Conservation (phyloP, 2,113 vertebrate genomes). For the Montifringilla adamsi region DNA sequence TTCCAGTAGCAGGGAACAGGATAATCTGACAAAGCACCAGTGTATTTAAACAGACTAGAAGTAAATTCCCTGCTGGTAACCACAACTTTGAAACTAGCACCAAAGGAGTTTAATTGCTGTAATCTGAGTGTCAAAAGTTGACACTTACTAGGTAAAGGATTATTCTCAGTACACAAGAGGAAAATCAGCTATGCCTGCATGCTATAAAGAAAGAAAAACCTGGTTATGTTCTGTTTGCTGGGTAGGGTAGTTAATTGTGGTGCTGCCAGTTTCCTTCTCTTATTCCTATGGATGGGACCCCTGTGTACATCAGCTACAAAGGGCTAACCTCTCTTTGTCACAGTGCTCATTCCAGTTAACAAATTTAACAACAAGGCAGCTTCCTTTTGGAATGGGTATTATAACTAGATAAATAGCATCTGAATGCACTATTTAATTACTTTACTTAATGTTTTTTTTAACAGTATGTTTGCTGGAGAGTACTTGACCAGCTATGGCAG, state of each 20-base stretch:
- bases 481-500: background rate
- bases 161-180: background rate
- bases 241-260: background rate
- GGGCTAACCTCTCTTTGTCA: background rate
- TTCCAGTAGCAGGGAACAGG: background rate
- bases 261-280: background rate
- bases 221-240: background rate
- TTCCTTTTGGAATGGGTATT: background rate
- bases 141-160: background rate
- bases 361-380: background rate
- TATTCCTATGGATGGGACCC: background rate
- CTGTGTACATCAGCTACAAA: background rate
- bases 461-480: background rate
- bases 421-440: background rate
- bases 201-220: background rate
- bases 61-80: background rate
- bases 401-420: background rate
- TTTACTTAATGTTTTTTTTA: background rate
- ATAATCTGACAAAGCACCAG: background rate
- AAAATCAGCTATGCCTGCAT: background rate
- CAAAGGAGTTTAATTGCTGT: background rate
- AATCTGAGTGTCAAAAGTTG: background rate
- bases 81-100: background rate
- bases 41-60: background rate
- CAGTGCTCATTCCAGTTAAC: background rate